Conservation (phyloP, 2,797 vertebrate species). For the Gouania willdenowi region DNA sequence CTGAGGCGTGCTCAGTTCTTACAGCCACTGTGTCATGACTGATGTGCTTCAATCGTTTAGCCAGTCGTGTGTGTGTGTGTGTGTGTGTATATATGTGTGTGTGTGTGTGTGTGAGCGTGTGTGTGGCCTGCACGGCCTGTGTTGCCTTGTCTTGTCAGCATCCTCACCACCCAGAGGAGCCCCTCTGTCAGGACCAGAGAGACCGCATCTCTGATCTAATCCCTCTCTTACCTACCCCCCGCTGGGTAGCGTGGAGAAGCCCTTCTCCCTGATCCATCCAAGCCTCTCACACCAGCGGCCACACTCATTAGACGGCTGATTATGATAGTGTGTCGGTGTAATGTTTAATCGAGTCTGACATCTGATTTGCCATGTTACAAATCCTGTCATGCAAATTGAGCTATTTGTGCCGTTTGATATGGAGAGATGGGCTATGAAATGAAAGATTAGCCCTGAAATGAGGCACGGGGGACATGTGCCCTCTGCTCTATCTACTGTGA, state of each 20-base stretch:
- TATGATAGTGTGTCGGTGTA: conserved; percentile 98
- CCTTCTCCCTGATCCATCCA: conserved; percentile 69
- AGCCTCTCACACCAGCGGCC: conserved; percentile 83
- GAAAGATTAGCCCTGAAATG: conserved; percentile 97
- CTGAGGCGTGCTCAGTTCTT: conserved; percentile 88
- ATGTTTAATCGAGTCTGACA: conserved; percentile 99
- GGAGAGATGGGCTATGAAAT: conserved; percentile 98
- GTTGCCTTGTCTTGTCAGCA: conserved; percentile 81
- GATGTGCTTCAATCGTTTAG: too few relatives aligned
- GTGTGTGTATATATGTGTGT: conserved; percentile 15
- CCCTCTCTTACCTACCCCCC: conserved; percentile 63
- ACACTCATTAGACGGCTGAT: conserved; percentile 99
- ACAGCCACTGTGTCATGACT: too few relatives aligned
- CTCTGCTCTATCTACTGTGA: conserved; percentile 88
- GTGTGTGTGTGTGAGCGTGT: conserved; percentile 2
- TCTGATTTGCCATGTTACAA: conserved; percentile 99
- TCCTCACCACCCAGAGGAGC: conserved; percentile 73
- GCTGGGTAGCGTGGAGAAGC: conserved; percentile 94
- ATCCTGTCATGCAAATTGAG: conserved; percentile 99
- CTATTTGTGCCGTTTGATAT: conserved; percentile 99
- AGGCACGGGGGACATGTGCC: conserved; percentile 88
- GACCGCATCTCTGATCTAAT: conserved; percentile 62
- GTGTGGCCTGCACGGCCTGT: conserved; percentile 75
- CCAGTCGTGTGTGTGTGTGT: conserved; percentile 9
- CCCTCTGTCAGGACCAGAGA: conserved; percentile 51